Percentiles rank a stretch among this genome's conserved stretches.
phyloP scores from a whole-genome alignment of 2,888 invertebrate species.

The Tipula helvola region DNA sequence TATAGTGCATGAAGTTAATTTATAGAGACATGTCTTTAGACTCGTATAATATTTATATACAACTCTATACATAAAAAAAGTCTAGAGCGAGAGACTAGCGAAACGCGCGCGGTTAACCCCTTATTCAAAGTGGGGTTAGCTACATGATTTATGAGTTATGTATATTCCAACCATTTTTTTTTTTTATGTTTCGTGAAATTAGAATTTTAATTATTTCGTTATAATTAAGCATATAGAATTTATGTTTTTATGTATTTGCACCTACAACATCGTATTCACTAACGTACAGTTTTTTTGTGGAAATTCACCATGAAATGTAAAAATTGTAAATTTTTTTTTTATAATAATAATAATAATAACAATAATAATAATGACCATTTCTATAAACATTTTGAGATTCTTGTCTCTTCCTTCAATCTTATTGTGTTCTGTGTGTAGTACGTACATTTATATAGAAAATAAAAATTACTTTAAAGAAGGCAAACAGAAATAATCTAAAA shows the following conservation, averaged over 20 bases:
- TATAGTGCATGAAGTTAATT: background rate
- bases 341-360: background rate
- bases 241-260: background rate
- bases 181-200: background rate
- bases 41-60: background rate
- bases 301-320: background rate
- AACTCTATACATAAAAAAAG: background rate
- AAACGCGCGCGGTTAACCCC: background rate
- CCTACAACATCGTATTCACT: background rate
- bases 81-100: background rate
- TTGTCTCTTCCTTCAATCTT: constrained; percentile 4
- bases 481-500: background rate
- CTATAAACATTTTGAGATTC: background rate
- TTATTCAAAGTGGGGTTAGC: background rate
- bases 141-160: background rate
- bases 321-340: background rate
- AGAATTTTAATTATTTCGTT: background rate
- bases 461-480: background rate
- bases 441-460: background rate
- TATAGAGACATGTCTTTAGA: background rate
- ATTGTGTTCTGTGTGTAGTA: background rate
- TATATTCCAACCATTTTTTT: background rate
- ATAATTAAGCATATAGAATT: background rate
- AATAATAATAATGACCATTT: background rate
- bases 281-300: background rate